These are phyloP conservation scores for Macrostomum lignano DNA, from an alignment of 1,140 invertebrate species.

Conservation along the genomic window DNA sequence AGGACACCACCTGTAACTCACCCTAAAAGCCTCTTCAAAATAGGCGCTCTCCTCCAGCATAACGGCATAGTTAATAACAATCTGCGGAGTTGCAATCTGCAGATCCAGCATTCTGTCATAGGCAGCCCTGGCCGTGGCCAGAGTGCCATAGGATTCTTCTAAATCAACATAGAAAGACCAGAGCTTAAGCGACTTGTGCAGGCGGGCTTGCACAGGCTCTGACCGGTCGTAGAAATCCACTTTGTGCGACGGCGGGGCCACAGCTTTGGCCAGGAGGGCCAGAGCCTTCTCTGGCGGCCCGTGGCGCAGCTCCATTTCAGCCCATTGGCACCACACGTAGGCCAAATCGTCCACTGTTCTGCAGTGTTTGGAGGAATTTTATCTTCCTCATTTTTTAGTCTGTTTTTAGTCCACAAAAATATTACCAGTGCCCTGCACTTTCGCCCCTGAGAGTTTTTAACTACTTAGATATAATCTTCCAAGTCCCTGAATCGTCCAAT, in stretches of 20 bases:
- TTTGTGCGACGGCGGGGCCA: constrained; percentile 59
- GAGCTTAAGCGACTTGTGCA: constrained; percentile 82
- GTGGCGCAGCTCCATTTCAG: constrained; percentile 85
- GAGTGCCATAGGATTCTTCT: constrained; percentile 90
- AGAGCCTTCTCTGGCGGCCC: constrained; percentile 57
- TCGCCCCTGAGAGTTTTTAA: too few species aligned
- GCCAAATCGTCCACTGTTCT: constrained; percentile 87
- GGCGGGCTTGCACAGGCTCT: constrained; percentile 74
- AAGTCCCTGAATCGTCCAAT: too few species aligned
- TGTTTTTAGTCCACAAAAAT: too few species aligned
- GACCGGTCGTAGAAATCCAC: constrained; percentile 65
- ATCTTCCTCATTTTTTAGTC: too few species aligned
- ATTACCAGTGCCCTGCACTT: too few species aligned
- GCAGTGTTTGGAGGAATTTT: too few species aligned
- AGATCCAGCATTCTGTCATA: constrained; percentile 94
- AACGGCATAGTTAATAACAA: constrained; percentile 87
- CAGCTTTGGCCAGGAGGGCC: constrained; percentile 70
- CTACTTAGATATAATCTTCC: too few species aligned
- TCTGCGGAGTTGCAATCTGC: constrained; percentile 90
- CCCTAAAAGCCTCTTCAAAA: constrained; percentile 88
- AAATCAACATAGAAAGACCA: constrained; percentile 98
- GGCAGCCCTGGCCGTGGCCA: constrained; percentile 62
- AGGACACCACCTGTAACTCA: too few species aligned
- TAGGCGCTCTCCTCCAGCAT: constrained; percentile 94
- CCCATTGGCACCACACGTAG: constrained; percentile 91